Conservation (phyloP, 2,113 vertebrate species). For the Octodon degus region DNA sequence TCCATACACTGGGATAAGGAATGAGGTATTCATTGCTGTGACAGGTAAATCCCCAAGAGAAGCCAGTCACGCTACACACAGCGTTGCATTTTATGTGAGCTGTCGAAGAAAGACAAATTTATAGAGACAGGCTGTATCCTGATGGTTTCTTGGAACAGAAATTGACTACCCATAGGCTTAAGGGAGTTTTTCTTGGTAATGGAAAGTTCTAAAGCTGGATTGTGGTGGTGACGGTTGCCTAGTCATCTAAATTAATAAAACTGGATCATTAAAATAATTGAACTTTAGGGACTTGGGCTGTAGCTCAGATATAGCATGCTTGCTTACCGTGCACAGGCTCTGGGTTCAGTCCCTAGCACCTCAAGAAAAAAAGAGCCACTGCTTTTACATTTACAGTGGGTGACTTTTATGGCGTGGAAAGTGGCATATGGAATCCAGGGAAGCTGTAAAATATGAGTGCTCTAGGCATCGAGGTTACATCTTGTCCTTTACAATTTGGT, state of each 20-base stretch:
- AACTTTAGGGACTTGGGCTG: not conserved
- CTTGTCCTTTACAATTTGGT: not conserved
- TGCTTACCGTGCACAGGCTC: not conserved
- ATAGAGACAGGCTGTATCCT: not conserved
- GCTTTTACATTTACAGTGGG: not conserved
- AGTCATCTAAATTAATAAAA: slow-evolving; percentile 24
- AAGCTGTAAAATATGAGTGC: not conserved
- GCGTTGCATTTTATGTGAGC: not conserved
- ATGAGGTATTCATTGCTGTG: not conserved
- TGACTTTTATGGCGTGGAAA: not conserved
- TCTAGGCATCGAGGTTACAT: not conserved
- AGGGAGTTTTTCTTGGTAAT: not conserved
- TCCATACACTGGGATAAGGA: not conserved
- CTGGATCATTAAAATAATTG: slow-evolving; percentile 32
- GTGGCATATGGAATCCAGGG: not conserved
- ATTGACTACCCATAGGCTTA: not conserved
- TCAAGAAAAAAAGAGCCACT: not conserved
- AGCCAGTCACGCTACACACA: not conserved
- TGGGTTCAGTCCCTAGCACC: not conserved
- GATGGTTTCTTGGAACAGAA: slow-evolving; percentile 6
- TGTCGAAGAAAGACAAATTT: not conserved
- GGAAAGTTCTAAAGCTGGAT: not conserved
- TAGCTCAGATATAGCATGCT: not conserved
- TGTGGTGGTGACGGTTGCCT: not conserved
- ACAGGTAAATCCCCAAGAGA: slow-evolving; percentile 21